Percentiles rank a stretch among this genome's conserved stretches.
phyloP scores from a whole-genome alignment of 2,888 invertebrate genomes.

The Catocala nupta region DNA sequence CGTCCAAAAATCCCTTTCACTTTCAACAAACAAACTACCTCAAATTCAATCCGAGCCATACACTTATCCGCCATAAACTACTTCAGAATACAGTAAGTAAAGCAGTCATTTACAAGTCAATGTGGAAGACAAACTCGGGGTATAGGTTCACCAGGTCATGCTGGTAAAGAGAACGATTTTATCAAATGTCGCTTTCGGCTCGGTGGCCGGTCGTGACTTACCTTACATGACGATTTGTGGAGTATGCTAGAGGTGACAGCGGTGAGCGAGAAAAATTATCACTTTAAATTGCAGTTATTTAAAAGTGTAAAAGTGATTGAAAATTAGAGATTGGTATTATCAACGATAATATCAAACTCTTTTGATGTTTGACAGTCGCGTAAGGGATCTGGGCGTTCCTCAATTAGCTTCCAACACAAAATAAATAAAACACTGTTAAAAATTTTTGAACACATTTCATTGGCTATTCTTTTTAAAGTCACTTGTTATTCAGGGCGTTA shows the following conservation, averaged over 20 bases:
- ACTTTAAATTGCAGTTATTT: background rate
- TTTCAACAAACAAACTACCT: constrained; percentile 17
- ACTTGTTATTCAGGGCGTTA: too few species aligned
- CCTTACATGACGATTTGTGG: constrained; percentile 71
- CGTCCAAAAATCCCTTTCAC: constrained; percentile 8
- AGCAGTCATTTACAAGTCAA: constrained; percentile 54
- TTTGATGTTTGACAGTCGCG: too few species aligned
- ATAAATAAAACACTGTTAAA: too few species aligned
- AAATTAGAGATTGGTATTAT: too few species aligned
- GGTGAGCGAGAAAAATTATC: constrained; percentile 15
- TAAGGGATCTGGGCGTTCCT: too few species aligned
- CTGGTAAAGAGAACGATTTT: constrained; percentile 81
- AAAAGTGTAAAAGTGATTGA: too few species aligned
- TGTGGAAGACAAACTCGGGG: constrained; percentile 66
- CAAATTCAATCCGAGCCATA: constrained; percentile 13
- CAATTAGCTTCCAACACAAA: too few species aligned
- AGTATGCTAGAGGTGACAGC: constrained; percentile 40
- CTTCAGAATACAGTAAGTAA: constrained; percentile 34
- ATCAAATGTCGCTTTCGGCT: constrained; percentile 83
- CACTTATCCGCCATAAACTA: constrained; percentile 26
- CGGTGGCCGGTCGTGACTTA: constrained; percentile 84
- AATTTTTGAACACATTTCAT: too few species aligned
- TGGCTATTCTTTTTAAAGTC: too few species aligned
- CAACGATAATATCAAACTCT: too few species aligned
- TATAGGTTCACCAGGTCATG: constrained; percentile 72